phyloP scores from a whole-genome alignment of 2,888 invertebrate species.

The Oscheius myriophilus region DNA sequence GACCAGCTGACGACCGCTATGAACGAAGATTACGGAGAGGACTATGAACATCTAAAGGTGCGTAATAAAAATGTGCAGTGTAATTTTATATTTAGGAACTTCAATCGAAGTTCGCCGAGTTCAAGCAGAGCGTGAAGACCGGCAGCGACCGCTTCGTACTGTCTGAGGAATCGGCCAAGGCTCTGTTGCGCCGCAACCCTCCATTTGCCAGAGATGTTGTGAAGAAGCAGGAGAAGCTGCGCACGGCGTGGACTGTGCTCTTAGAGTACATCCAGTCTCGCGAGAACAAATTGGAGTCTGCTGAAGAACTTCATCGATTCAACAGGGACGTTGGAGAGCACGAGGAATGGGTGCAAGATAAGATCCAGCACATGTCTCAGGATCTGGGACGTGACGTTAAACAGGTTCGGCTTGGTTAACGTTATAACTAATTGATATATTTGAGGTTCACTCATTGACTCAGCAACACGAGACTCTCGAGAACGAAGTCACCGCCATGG shows the following conservation, averaged over 20 bases:
- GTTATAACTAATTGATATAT: constrained; percentile 72
- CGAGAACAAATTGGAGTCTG: constrained; percentile 87
- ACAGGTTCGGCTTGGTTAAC: constrained; percentile 33
- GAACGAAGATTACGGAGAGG: constrained; percentile 92
- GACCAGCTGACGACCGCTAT: constrained; percentile 88
- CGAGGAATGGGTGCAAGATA: constrained; percentile 76
- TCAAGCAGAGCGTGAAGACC: constrained; percentile 88
- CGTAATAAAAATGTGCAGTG: neutral
- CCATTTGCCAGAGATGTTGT: constrained; percentile 87
- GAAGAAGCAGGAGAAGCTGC: constrained; percentile 73
- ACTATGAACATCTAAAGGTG: constrained; percentile 75
- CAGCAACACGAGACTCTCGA: constrained; percentile 91
- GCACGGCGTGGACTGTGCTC: constrained; percentile 83
- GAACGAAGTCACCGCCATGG: constrained; percentile 89
- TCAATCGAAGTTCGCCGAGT: constrained; percentile 89
- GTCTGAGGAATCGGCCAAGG: constrained; percentile 88
- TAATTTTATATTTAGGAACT: constrained; percentile 76
- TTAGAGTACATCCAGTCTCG: constrained; percentile 86
- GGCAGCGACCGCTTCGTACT: constrained; percentile 89
- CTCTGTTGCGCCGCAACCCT: constrained; percentile 79
- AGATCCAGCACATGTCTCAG: constrained; percentile 85
- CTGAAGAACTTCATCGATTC: constrained; percentile 95
- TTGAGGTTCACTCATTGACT: constrained; percentile 80
- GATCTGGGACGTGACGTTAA: constrained; percentile 84
- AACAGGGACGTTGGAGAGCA: constrained; percentile 78